Evolutionary conservation across 2,888 invertebrate genomes (phyloP), one percentile per base, ranked within the genome.

Genomic region (Alviniconcha strummeri): DNA sequence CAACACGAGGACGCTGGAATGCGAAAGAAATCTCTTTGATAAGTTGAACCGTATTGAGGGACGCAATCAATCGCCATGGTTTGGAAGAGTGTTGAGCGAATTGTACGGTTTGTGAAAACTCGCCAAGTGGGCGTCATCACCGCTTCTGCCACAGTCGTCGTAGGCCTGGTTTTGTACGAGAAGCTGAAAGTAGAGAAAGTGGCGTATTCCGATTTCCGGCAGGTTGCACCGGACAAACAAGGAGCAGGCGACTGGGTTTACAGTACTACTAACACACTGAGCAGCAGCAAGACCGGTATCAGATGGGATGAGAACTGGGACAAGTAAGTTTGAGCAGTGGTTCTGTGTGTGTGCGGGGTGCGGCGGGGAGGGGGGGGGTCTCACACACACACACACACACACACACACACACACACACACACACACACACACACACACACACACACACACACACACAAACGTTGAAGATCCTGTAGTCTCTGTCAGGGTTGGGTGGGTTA

Each of bases 291-390:
- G 81, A 96, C 96, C 0, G 95, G 95, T 83, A 94, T 96, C 0
- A 95, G 96, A 91, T 98, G 98, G 98, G 96, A 98, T 90, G 94
- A 94, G 82, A 97, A 98, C 94, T 98, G 98, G 98, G 98, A 98
- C 93, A 96, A 96, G 92, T 93, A 85, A 15, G 84, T 81, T 57
- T 60, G 3, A 36, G 36, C 36, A 36, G 36, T 36, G n/a, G n/a
- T n/a, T n/a, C n/a, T n/a, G 36, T 36, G 36, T 36, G 36, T 36
- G 36, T 36, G 36, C 3, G 36, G 36, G 36, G 36, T 0, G 36
- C 1, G 36, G 36, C 1, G 36, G 36, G n/a, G n/a, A n/a, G n/a
- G 36, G 36, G 36, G 36, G 36, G 36, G 36, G 36, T 36, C 1
- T 36, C 36, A 36, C 36, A 36, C 36, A 1, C 1, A 36, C 36